Evolutionary conservation across 2,797 vertebrate genomes (phyloP).

Genomic region (Rhinophrynus dorsalis): DNA sequence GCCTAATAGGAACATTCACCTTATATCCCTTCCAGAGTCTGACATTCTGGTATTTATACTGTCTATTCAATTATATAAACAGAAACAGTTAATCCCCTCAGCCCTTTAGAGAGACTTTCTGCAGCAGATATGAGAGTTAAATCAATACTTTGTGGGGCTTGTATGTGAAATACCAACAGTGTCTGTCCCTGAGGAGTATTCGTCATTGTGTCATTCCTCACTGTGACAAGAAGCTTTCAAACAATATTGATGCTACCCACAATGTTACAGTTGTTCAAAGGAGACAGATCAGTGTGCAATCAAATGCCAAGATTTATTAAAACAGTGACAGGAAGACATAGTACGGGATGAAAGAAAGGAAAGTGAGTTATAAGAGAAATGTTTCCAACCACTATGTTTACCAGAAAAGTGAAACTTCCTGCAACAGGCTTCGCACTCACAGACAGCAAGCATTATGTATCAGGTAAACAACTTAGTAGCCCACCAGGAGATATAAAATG

Average conservation of each 20-base stretch:
- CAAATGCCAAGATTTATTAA: slow-evolving; percentile 35
- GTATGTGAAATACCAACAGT: slow-evolving; percentile 10
- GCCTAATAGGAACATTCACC: background rate
- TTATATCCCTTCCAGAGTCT: background rate
- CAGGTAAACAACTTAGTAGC: background rate
- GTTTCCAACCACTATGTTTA: background rate
- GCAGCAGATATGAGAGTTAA: background rate
- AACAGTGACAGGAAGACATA: background rate
- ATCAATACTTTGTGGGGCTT: slow-evolving; percentile 34
- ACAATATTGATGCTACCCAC: slow-evolving; percentile 35
- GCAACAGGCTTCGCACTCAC: background rate
- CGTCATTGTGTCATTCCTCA: slow-evolving; percentile 36
- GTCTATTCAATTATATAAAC: slow-evolving; percentile 18
- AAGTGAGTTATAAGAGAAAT: background rate
- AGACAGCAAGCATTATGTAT: background rate
- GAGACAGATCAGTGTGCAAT: slow-evolving; percentile 38
- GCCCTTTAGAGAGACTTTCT: background rate
- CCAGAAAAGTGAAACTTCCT: background rate
- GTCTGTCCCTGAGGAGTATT: slow-evolving; percentile 20
- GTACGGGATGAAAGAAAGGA: background rate
- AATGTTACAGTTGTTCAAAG: slow-evolving; percentile 41
- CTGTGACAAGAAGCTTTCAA: slow-evolving; percentile 39
- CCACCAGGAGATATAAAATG: background rate
- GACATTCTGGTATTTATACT: background rate
- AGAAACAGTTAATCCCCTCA: slow-evolving; percentile 5